phyloP scores from a whole-genome alignment of 2,113 vertebrate species.

The Xyliphius kryptos region DNA sequence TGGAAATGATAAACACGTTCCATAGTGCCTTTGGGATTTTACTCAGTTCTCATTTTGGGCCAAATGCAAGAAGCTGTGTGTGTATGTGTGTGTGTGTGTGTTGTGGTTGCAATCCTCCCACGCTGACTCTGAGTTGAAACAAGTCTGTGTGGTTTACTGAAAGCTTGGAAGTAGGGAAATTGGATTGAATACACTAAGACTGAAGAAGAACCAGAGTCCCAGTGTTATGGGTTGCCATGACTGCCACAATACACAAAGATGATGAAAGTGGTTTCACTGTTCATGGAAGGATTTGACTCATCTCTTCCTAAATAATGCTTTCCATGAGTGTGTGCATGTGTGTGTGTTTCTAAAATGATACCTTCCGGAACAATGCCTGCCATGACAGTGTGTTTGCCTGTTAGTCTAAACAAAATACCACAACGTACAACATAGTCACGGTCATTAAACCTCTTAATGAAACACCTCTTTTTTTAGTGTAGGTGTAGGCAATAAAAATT shows the following conservation, averaged over 20 bases:
- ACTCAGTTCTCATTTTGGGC: too few species aligned
- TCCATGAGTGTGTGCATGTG: constrained; percentile 27
- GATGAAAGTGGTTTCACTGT: constrained; percentile 46
- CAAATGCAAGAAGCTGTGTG: too few species aligned
- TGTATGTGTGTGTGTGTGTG: not conserved
- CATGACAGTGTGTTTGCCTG: constrained; percentile 50
- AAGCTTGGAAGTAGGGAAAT: constrained; percentile 7
- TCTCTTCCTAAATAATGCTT: constrained; percentile 54
- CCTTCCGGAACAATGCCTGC: constrained; percentile 56
- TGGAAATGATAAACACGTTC: too few species aligned
- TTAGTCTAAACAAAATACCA: constrained; percentile 21
- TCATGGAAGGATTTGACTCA: constrained; percentile 49
- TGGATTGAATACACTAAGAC: constrained; percentile 17
- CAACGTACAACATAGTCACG: constrained; percentile 47
- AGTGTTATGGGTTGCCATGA: constrained; percentile 54
- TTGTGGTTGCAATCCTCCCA: constrained; percentile 10
- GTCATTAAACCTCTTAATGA: constrained; percentile 29
- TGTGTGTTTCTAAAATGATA: constrained; percentile 13
- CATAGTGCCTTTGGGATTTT: too few species aligned
- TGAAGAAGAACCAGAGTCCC: constrained; percentile 12
- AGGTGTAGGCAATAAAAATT: too few species aligned
- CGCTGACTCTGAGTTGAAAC: constrained; percentile 10
- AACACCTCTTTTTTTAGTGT: too few species aligned
- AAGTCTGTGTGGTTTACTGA: constrained; percentile 10
- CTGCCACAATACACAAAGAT: constrained; percentile 40